A percentile compares a stretch with the other conserved stretches of the same genome.
These are phyloP conservation scores for Chloropsis hardwickii DNA, from an alignment of 2,113 vertebrate species.

Conservation along the genomic window DNA sequence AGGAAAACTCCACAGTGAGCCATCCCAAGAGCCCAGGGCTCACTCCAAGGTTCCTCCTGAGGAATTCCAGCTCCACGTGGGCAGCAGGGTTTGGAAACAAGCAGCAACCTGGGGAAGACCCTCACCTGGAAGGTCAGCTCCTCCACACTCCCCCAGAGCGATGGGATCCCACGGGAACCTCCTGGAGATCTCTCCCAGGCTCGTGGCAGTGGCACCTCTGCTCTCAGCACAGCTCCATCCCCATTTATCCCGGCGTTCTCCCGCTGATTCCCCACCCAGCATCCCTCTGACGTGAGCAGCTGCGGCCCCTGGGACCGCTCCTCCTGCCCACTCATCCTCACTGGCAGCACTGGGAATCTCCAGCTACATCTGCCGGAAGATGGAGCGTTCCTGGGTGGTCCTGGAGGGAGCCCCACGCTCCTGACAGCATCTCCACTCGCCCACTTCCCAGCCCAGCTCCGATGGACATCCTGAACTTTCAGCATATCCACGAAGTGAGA, in stretches of 20 bases:
- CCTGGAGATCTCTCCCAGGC: neutral
- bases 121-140: neutral
- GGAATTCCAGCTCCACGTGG: neutral
- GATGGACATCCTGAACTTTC: accelerated
- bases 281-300: neutral
- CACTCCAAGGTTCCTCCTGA: neutral
- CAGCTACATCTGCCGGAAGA: constrained; percentile 10
- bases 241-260: neutral
- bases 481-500: accelerated
- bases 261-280: neutral
- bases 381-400: neutral
- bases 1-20: accelerated
- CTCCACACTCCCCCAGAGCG: accelerated
- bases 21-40: accelerated
- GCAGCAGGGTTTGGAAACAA: neutral
- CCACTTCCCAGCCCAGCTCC: neutral
- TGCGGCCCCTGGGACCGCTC: neutral
- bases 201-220: neutral
- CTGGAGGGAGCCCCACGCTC: neutral
- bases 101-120: neutral
- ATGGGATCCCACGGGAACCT: neutral
- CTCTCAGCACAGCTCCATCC: neutral
- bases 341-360: neutral
- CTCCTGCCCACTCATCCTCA: constrained; percentile 15
- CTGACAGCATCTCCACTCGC: neutral